Base-by-base conservation (phyloP, 2,797 vertebrate genomes). In the Cossypha caffra region DNA sequence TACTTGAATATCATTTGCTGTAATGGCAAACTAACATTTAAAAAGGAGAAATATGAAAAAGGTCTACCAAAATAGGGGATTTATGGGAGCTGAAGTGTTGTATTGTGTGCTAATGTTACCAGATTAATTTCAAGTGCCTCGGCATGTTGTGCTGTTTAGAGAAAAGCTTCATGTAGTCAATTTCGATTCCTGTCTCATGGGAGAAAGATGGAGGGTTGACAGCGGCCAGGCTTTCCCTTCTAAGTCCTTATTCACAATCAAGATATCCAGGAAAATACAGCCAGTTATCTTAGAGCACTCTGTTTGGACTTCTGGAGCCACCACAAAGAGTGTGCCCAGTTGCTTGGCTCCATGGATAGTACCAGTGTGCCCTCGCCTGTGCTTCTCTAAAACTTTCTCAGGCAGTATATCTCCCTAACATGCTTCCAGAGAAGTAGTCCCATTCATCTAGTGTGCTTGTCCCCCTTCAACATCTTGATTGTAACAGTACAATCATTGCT, bases 331-430 rank as follows among this genome's bases (percentile, higher is more conserved):
- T 8, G 38, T 3, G 4, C 1, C 25, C 2, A 7, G 19, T 4
- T 1, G 0, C 9, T 86, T 51, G 26, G 9, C 16, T 19, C 15
- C 0, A 0, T 3, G 4, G 50, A n/a, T 48, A 14, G 11, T 57
- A 8, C 20, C 7, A 10, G 4, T 40, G 33, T 24, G n/a, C 8
- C 16, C 9, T 59, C 21, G 15, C 6, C 29, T 33, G 10, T 4
- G 4, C 11, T 73, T 59, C 51, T 35, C 37, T 45, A 20, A 55
- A 61, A 10, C 20, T 57, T 85, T 76, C 55, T 55, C 37, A 35
- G 40, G 73, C 6, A 23, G 11, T 17, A 57, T 5, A 28, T 3
- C 3, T 79, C 6, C 12, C 23, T 35, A 63, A n/a, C 11, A 29
- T 33, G 23, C 16, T 59, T 78, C 10, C 35, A 45, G 25, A 76